Percentiles rank a stretch among this genome's conserved stretches.
These are phyloP conservation scores for Drosophila lacteicornis DNA, from an alignment of 1,140 invertebrate genomes.

Conservation along the genomic window DNA sequence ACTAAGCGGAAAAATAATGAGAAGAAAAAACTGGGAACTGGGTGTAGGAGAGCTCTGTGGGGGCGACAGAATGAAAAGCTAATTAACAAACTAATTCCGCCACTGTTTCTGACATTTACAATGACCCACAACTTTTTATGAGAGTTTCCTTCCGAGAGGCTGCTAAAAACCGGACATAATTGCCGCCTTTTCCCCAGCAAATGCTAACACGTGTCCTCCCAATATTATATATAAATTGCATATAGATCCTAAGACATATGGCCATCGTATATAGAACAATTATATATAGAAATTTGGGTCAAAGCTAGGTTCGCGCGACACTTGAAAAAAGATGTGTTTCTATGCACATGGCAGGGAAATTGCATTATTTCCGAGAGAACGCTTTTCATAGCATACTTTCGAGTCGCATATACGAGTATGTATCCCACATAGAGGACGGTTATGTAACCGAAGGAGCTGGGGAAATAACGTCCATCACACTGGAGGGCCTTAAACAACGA, in stretches of 20 bases:
- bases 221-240: slow-evolving; percentile 6
- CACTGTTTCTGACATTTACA: slow-evolving; percentile 81
- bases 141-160: slow-evolving; percentile 45
- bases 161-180: slow-evolving; percentile 37
- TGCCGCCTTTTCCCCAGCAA: slow-evolving; percentile 17
- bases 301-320: slow-evolving; percentile 35
- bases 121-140: slow-evolving; percentile 73
- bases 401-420: slow-evolving; percentile 6
- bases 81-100: slow-evolving; percentile 82
- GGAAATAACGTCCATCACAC: slow-evolving; percentile 47
- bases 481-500: slow-evolving; percentile 53
- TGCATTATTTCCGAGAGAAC: slow-evolving; percentile 60
- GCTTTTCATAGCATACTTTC: slow-evolving; percentile 69
- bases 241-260: slow-evolving; percentile 20
- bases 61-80: slow-evolving; percentile 75
- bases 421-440: slow-evolving; percentile 7
- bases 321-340: slow-evolving; percentile 25
- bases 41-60: slow-evolving; percentile 3
- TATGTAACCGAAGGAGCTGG: slow-evolving; percentile 49
- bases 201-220: not conserved
- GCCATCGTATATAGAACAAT: not conserved
- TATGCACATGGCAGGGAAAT: slow-evolving; percentile 37
- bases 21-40: not conserved
- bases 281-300: slow-evolving; percentile 64
- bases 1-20: slow-evolving; percentile 5